These are phyloP conservation scores for Aspidoscelis tigris DNA, from an alignment of 2,113 vertebrate species.

Conservation along the genomic window DNA sequence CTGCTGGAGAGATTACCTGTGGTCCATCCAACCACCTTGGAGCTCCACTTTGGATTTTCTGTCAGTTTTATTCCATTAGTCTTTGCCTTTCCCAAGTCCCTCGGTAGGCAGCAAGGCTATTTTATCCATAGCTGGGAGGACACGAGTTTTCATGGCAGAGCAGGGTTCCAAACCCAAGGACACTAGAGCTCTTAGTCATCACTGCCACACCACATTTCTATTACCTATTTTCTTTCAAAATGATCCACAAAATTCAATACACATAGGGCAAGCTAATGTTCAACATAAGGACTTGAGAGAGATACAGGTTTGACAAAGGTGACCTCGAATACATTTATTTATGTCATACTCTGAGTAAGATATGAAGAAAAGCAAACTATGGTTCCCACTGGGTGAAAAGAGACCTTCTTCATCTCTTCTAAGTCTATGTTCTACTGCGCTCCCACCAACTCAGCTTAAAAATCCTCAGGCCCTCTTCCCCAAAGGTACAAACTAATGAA, in stretches of 20 bases:
- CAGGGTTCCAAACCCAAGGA: too few relatives aligned
- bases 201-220: background rate
- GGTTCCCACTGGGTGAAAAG: background rate
- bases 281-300: background rate
- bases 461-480: background rate
- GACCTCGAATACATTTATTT: background rate
- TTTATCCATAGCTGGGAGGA: too few relatives aligned
- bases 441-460: background rate
- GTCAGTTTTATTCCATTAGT: too few relatives aligned
- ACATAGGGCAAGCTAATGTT: background rate
- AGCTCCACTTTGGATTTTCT: too few relatives aligned
- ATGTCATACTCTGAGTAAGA: background rate
- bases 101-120: too few relatives aligned
- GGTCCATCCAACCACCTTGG: too few relatives aligned
- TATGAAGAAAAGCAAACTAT: background rate
- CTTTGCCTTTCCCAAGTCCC: too few relatives aligned
- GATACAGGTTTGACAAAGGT: background rate
- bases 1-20: too few relatives aligned
- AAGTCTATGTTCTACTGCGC: background rate
- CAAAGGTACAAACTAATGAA: background rate
- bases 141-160: too few relatives aligned
- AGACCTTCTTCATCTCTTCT: background rate
- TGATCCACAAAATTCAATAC: background rate
- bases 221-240: background rate
- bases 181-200: too few relatives aligned